A percentile compares a stretch with the other conserved stretches of the same genome.
phyloP scores from a whole-genome alignment of 2,797 vertebrate genomes.

The Melanotaenia pygmaea region DNA sequence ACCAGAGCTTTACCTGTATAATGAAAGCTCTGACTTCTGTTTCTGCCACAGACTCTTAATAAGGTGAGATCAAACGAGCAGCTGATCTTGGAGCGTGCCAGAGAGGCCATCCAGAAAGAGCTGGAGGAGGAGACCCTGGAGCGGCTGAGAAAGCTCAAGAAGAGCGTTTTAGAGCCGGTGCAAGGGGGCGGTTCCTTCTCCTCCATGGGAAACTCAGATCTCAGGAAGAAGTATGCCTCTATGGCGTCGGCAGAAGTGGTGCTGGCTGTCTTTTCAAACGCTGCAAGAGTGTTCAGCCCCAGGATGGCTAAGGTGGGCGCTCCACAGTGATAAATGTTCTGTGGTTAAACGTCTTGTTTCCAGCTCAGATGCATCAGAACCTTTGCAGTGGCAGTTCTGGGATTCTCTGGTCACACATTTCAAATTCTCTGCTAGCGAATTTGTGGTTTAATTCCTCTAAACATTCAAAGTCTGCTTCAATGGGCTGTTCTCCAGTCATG shows the following conservation, averaged over 20 bases:
- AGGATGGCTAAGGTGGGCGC: slow-evolving; percentile 77
- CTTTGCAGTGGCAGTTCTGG: not conserved
- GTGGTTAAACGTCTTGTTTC: not conserved
- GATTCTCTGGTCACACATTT: not conserved
- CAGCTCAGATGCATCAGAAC: not conserved
- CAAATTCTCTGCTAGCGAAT: not conserved
- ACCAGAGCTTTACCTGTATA: not conserved
- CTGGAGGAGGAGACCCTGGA: slow-evolving; percentile 78
- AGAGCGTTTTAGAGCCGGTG: slow-evolving; percentile 68
- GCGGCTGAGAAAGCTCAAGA: slow-evolving; percentile 81
- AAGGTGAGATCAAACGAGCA: slow-evolving; percentile 70
- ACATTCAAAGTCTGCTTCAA: not conserved
- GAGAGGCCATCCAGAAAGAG: slow-evolving; percentile 77
- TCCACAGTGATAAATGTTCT: not conserved
- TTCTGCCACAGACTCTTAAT: slow-evolving; percentile 63
- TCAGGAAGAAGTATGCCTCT: slow-evolving; percentile 77
- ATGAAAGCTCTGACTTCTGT: not conserved
- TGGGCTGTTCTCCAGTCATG: slow-evolving; percentile 11
- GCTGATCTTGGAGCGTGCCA: slow-evolving; percentile 63
- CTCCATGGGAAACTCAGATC: slow-evolving; percentile 65
- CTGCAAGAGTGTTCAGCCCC: slow-evolving; percentile 71
- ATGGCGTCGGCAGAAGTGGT: slow-evolving; percentile 75
- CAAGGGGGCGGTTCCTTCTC: slow-evolving; percentile 62
- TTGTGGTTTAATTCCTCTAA: slow-evolving; percentile 13
- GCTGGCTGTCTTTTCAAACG: slow-evolving; percentile 75